A percentile compares a stretch with the other conserved stretches of the same genome.
phyloP scores from a whole-genome alignment of 2,888 invertebrate genomes.

The Epirrita christyi region DNA sequence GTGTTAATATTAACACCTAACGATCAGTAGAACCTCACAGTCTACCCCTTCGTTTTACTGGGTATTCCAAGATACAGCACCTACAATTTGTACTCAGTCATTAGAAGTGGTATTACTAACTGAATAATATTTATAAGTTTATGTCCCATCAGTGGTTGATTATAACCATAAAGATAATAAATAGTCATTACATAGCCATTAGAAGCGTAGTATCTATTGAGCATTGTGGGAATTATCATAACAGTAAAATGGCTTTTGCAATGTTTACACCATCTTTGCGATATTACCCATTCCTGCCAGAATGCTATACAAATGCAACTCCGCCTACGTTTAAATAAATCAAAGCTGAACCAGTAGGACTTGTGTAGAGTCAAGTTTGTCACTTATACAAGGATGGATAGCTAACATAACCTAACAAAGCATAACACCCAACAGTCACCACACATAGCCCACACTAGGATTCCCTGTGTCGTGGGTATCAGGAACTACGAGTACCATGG shows the following conservation, averaged over 20 bases:
- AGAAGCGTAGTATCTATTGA: conserved; percentile 12
- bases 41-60: too few relatives aligned
- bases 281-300: conserved; percentile 17
- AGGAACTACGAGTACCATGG: too few relatives aligned
- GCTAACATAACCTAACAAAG: too few relatives aligned
- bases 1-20: too few relatives aligned
- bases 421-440: too few relatives aligned
- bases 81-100: too few relatives aligned
- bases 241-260: conserved; percentile 29
- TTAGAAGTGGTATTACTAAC: too few relatives aligned
- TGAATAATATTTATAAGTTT: neutral
- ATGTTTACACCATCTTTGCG: conserved; percentile 36
- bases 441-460: too few relatives aligned
- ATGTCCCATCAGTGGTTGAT: neutral
- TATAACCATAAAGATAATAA: conserved; percentile 1
- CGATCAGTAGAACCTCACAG: too few relatives aligned
- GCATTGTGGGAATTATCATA: conserved; percentile 17
- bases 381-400: conserved; percentile 3
- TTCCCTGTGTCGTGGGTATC: too few relatives aligned
- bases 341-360: conserved; percentile 17
- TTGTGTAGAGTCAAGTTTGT: conserved; percentile 18
- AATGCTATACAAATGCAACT: conserved; percentile 13
- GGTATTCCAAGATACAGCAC: too few relatives aligned
- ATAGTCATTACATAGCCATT: conserved; percentile 4
- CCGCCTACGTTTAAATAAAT: conserved; percentile 23